Evolutionary conservation across 2,797 vertebrate genomes (phyloP).

Genomic region (Pantherophis vulpinus): DNA sequence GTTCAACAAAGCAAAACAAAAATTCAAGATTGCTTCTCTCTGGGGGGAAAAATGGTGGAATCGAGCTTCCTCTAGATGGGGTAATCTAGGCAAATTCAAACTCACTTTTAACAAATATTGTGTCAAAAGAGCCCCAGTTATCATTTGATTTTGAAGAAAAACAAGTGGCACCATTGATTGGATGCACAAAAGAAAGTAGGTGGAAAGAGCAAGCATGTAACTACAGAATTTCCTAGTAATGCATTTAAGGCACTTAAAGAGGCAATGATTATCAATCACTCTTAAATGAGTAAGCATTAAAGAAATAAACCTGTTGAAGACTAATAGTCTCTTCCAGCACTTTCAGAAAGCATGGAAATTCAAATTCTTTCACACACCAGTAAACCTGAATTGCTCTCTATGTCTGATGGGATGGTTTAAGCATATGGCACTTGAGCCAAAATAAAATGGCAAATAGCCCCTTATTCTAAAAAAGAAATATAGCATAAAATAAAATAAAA

Average conservation of each 20-base stretch:
- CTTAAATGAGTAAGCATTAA: conserved; percentile 30
- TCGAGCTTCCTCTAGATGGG: conserved; percentile 23
- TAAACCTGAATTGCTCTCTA: conserved; percentile 24
- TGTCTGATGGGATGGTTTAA: conserved; percentile 34
- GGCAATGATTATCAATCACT: conserved; percentile 29
- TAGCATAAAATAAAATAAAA: not conserved
- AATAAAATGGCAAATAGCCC: conserved; percentile 28
- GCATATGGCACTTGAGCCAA: conserved; percentile 17
- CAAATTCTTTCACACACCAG: conserved; percentile 21
- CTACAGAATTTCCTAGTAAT: conserved; percentile 36
- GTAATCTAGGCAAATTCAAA: conserved; percentile 25
- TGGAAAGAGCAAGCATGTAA: conserved; percentile 25
- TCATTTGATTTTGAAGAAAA: conserved; percentile 22
- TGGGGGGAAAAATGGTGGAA: conserved; percentile 21
- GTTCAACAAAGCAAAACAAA: conserved; percentile 31
- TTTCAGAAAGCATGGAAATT: conserved; percentile 33
- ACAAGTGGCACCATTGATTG: conserved; percentile 21
- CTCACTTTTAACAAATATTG: conserved; percentile 17
- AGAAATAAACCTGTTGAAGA: conserved; percentile 47
- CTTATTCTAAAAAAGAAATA: conserved; percentile 34
- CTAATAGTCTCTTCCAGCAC: conserved; percentile 27
- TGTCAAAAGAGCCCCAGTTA: conserved; percentile 20
- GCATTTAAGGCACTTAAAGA: conserved; percentile 29
- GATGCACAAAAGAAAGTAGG: conserved; percentile 24
- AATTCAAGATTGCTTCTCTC: conserved; percentile 4